These are phyloP conservation scores for Erpobdella octoculata DNA, from an alignment of 2,888 invertebrate genomes.

Conservation along the genomic window DNA sequence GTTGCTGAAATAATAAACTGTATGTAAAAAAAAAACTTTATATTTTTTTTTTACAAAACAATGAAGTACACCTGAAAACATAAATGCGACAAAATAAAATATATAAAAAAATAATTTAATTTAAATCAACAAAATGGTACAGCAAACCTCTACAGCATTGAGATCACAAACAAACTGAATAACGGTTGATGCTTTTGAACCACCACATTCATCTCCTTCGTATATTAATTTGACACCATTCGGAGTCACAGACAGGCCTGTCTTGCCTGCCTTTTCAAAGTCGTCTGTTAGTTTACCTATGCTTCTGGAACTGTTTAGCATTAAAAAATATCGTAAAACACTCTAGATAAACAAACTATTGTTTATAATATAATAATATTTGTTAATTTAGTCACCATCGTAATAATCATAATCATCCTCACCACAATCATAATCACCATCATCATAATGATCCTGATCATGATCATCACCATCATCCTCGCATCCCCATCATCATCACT, in stretches of 20 bases:
- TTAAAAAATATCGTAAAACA: neutral
- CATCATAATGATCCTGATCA: too few species aligned
- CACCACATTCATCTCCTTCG: conserved; percentile 10
- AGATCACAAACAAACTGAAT: conserved; percentile 8
- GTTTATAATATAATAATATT: too few species aligned
- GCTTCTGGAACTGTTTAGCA: neutral
- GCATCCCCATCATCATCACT: too few species aligned
- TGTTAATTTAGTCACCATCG: too few species aligned
- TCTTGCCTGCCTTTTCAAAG: neutral
- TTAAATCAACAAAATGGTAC: neutral
- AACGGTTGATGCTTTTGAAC: neutral
- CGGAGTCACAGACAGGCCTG: neutral
- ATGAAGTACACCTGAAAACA: neutral
- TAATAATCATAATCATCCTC: too few species aligned
- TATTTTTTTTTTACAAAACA: too few species aligned
- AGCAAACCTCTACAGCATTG: neutral
- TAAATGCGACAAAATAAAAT: too few species aligned
- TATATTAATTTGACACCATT: neutral
- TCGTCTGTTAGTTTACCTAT: neutral
- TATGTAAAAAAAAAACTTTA: too few species aligned
- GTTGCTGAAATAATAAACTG: too few species aligned
- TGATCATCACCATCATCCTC: too few species aligned
- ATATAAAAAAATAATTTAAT: too few species aligned
- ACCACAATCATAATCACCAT: too few species aligned
- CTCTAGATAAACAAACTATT: neutral